These are phyloP conservation scores for Limonius californicus DNA, from an alignment of 1,140 invertebrate genomes.

Conservation along the genomic window DNA sequence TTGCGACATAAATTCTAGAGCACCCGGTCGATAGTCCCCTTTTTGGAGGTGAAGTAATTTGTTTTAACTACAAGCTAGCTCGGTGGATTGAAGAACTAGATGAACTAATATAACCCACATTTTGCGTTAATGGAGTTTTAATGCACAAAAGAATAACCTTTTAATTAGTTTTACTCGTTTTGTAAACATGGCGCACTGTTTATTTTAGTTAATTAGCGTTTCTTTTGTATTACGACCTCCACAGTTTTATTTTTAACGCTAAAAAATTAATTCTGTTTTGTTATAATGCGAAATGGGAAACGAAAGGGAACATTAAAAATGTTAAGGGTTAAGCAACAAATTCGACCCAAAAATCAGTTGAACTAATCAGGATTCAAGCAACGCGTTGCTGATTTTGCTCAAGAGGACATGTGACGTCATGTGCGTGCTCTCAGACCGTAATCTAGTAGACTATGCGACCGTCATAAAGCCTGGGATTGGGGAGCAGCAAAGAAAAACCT, in stretches of 20 bases:
- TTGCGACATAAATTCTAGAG: too few species aligned
- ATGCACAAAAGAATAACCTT: background rate
- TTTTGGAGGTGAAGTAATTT: too few species aligned
- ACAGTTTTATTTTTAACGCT: background rate
- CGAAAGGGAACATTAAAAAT: background rate
- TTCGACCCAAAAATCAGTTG: conserved; percentile 1
- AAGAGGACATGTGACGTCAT: conserved; percentile 20
- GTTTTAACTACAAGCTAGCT: too few species aligned
- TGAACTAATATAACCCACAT: background rate
- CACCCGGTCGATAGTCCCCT: too few species aligned
- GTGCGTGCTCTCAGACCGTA: conserved; percentile 19
- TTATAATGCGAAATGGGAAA: background rate
- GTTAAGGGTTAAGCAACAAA: background rate
- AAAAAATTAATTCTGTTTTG: background rate
- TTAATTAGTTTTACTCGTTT: background rate
- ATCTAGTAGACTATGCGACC: conserved; percentile 22
- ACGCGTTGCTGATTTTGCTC: conserved; percentile 19
- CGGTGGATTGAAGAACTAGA: too few species aligned
- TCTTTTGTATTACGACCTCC: background rate
- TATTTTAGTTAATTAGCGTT: background rate
- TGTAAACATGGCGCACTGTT: background rate
- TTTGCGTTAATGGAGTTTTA: background rate
- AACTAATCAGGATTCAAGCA: conserved; percentile 11
- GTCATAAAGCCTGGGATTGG: conserved; percentile 18
- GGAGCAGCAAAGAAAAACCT: conserved; percentile 6